phyloP scores from a whole-genome alignment of 1,140 invertebrate genomes.

The Hyphantria cunea region DNA sequence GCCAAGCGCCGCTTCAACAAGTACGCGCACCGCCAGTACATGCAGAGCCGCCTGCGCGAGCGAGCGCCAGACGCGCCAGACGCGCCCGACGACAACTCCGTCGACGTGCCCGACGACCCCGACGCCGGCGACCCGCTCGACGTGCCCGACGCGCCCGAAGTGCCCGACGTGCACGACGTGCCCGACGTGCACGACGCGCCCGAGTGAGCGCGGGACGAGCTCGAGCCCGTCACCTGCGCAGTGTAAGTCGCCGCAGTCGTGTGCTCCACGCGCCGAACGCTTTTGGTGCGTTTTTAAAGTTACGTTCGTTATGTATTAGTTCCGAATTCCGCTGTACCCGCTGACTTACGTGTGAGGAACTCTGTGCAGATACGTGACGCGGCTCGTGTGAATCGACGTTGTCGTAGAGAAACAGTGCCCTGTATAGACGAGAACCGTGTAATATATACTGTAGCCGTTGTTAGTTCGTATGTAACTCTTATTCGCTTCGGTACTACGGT shows the following conservation, averaged over 20 bases:
- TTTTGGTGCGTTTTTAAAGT: too few relatives aligned
- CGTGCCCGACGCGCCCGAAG: constrained; percentile 14
- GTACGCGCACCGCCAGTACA: constrained; percentile 76
- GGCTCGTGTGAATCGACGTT: too few relatives aligned
- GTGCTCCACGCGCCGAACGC: too few relatives aligned
- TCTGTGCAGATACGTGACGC: too few relatives aligned
- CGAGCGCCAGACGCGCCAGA: constrained; percentile 28
- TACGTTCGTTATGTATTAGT: too few relatives aligned
- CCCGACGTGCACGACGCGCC: constrained; percentile 29
- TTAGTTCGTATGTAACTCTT: constrained; percentile 53
- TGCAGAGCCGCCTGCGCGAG: constrained; percentile 49
- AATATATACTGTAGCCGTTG: constrained; percentile 60
- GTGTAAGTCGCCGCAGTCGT: too few relatives aligned
- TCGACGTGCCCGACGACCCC: constrained; percentile 14
- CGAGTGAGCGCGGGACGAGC: too few relatives aligned
- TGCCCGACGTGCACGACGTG: constrained; percentile 24
- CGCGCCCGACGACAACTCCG: constrained; percentile 26
- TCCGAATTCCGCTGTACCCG: too few relatives aligned
- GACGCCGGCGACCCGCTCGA: constrained; percentile 31
- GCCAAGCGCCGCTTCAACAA: constrained; percentile 79
- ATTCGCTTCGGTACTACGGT: constrained; percentile 66
- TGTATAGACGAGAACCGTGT: constrained; percentile 38
- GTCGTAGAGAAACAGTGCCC: too few relatives aligned
- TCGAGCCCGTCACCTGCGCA: too few relatives aligned
- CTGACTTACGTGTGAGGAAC: too few relatives aligned